Percentiles rank a stretch among this genome's conserved stretches.
Conservation (phyloP, 2,113 vertebrate species). For the Globicephala melas region DNA sequence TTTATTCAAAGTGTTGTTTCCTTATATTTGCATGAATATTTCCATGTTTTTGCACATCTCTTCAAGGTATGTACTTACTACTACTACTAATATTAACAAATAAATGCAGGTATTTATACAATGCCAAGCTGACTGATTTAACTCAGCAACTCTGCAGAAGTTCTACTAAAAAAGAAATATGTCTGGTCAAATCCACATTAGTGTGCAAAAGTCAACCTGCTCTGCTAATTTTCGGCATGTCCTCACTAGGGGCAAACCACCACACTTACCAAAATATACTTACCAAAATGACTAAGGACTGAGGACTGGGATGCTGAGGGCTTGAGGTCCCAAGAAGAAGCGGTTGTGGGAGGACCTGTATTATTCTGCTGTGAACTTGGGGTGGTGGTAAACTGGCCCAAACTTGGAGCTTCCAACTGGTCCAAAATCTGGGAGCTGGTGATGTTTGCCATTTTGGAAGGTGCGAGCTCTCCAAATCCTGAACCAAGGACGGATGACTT, state of each 20-base stretch:
- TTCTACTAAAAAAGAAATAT: not conserved
- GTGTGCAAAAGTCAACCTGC: not conserved
- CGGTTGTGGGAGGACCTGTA: slow-evolving; percentile 69
- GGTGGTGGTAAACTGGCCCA: slow-evolving; percentile 85
- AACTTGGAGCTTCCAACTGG: slow-evolving; percentile 86
- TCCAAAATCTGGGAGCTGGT: slow-evolving; percentile 89
- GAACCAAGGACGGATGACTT: slow-evolving; percentile 92
- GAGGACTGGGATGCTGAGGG: slow-evolving; percentile 81
- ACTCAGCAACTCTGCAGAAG: not conserved
- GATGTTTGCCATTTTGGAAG: slow-evolving; percentile 85
- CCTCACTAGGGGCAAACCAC: not conserved
- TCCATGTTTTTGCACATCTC: not conserved
- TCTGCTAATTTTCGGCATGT: not conserved
- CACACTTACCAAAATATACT: slow-evolving; percentile 72
- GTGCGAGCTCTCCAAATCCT: slow-evolving; percentile 89
- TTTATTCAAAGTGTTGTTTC: not conserved
- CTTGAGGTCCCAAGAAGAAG: slow-evolving; percentile 87
- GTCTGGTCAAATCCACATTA: not conserved
- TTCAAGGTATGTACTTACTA: not conserved
- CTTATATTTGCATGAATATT: not conserved
- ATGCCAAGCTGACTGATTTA: not conserved
- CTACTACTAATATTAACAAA: not conserved
- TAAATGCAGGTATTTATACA: not conserved
- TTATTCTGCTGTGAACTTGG: slow-evolving; percentile 80
- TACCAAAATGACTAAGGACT: slow-evolving; percentile 90